Conservation (phyloP, 35 echinoderm and acorn worm species). For the Apostichopus parvimensis region DNA sequence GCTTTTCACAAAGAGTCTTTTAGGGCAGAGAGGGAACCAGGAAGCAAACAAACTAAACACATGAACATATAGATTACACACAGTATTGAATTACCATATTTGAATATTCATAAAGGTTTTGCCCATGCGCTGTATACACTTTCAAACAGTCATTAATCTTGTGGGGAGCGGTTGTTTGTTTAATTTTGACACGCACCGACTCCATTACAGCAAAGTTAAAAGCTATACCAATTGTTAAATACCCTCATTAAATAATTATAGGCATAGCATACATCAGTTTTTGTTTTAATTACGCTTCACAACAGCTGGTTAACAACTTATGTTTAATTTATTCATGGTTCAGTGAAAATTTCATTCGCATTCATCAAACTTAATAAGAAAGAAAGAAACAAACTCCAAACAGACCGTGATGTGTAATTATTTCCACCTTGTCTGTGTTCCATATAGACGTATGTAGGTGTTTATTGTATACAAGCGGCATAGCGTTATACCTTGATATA, state of each 20-base stretch:
- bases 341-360: not conserved
- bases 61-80: not conserved
- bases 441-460: too few relatives aligned
- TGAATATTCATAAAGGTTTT: not conserved
- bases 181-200: not conserved
- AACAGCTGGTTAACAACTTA: not conserved
- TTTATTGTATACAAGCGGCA: too few relatives aligned
- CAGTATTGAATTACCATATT: not conserved
- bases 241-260: not conserved
- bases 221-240: not conserved
- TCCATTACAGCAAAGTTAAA: not conserved
- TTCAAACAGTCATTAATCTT: not conserved
- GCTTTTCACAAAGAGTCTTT: not conserved
- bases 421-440: too few relatives aligned
- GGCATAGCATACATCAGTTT: not conserved
- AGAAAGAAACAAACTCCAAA: not conserved
- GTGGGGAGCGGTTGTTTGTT: not conserved
- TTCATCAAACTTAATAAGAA: not conserved
- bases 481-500: too few relatives aligned
- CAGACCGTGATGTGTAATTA: too few relatives aligned
- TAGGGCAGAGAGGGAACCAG: not conserved
- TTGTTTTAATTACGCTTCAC: not conserved
- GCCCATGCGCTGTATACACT: not conserved
- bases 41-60: not conserved
- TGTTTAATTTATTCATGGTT: not conserved